These are phyloP conservation scores for Miltochrista miniata DNA, from an alignment of 2,888 invertebrate genomes.

Conservation along the genomic window DNA sequence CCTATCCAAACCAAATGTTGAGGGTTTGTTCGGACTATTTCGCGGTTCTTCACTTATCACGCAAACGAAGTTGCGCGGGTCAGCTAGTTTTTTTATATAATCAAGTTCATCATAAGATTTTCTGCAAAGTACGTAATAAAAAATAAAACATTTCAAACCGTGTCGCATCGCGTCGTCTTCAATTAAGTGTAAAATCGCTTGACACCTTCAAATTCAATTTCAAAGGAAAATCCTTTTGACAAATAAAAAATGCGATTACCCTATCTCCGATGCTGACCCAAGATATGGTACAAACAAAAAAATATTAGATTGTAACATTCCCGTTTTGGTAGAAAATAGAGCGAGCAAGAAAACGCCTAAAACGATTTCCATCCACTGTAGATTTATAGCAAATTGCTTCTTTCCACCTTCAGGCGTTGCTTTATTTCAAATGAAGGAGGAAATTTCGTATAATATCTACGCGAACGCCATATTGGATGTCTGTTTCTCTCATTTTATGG, in stretches of 20 bases:
- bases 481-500: slow-evolving; percentile 34
- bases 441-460: slow-evolving; percentile 44
- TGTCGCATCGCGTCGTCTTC: no score
- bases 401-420: slow-evolving; percentile 67
- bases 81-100: no score
- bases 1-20: no score
- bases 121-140: no score
- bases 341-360: slow-evolving; percentile 62
- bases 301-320: slow-evolving; percentile 20
- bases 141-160: no score
- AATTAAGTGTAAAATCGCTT: no score
- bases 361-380: slow-evolving; percentile 66
- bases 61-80: no score
- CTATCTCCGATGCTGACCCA: slow-evolving; percentile 17
- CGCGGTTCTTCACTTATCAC: no score
- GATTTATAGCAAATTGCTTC: slow-evolving; percentile 79
- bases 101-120: no score
- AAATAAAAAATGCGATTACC: background rate
- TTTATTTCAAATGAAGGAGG: slow-evolving; percentile 60
- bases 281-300: slow-evolving; percentile 23
- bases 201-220: no score
- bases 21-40: no score
- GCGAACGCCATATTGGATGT: slow-evolving; percentile 29
- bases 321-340: slow-evolving; percentile 45
- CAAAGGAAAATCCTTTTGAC: background rate